Evolutionary conservation across 2,888 invertebrate genomes (phyloP).

Genomic region (Syrphus vitripennis): DNA sequence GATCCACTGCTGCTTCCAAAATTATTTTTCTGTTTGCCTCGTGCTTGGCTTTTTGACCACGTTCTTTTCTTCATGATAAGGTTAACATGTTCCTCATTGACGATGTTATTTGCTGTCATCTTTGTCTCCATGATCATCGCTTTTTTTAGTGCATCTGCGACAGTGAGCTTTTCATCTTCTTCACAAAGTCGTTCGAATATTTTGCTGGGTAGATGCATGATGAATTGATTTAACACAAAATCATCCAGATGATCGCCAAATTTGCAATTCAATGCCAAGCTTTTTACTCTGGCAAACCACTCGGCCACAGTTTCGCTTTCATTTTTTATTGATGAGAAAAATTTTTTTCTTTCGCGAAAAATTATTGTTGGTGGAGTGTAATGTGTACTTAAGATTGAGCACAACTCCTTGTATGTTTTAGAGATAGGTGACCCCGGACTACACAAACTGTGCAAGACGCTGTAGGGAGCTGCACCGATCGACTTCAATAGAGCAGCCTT

Average conservation of each 20-base stretch:
- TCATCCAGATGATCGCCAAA: not conserved
- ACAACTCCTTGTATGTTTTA: not conserved
- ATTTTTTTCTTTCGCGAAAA: not conserved
- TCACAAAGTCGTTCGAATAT: constrained; percentile 14
- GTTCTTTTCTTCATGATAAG: not conserved
- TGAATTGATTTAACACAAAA: not conserved
- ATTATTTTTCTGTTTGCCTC: not conserved
- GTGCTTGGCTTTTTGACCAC: not conserved
- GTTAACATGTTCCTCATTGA: not conserved
- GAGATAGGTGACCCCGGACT: not conserved
- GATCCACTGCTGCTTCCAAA: not conserved
- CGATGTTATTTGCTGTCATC: not conserved
- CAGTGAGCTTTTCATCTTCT: constrained; percentile 11
- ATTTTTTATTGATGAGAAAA: not conserved
- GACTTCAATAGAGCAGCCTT: constrained; percentile 14
- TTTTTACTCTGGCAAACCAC: constrained; percentile 4
- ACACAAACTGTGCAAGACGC: constrained; percentile 13
- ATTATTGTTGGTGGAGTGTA: constrained; percentile 6
- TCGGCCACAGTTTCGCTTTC: not conserved
- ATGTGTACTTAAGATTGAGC: not conserved
- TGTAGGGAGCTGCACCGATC: constrained; percentile 1
- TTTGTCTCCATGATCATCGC: constrained; percentile 22
- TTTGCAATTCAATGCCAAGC: constrained; percentile 17
- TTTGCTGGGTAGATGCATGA: not conserved
- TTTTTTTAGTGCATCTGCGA: constrained; percentile 30